Base-by-base conservation (phyloP, 2,113 vertebrate genomes). In the Microcebus lehilahytsara region DNA sequence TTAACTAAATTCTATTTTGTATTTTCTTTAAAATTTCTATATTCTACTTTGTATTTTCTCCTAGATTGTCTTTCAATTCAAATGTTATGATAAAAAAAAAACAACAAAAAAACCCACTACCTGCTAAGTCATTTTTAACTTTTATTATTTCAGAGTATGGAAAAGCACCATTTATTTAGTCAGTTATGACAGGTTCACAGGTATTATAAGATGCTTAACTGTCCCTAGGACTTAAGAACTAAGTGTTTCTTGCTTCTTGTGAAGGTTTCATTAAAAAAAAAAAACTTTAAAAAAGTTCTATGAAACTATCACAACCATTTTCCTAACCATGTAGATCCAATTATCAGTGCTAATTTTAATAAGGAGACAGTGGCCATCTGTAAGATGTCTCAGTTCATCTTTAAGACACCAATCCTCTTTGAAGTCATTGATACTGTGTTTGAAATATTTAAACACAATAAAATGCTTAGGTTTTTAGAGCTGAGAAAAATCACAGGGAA, bases 341-440 rank as follows among this genome's bases (percentile, higher is more conserved):
- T 87, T 46, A 87, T 71, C 89, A 90, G 4, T 92, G 72, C 34
- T 85, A 91, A 89, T 80, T 95, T 89, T 89, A 95, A 58, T 88
- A 95, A 87, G 49, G 79, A 20, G 11, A 12, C 69, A 89, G 12
- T 40, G 51, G 75, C 4, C n/a, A 95, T 79, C 37, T 77, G 53
- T 79, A 79, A 85, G 30, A 90, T 75, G 32, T 92, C 17, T 85
- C 56, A 60, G 5, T 95, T 95, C 88, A 91, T 83, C 19, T 80
- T 85, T 69, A 92, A 93, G 49, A 30, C 69, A 95, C 11, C 32
- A 40, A 62, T 56, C 25, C 22, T 90, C 72, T 97, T 91, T 84
- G 37, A 94, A 85, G 34, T 81, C 51, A 97, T 2, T 69, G 56
- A 88, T 71, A 84, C 17, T 40, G 60, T 16, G 14, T 49, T 46